Evolutionary conservation across 30 jellyfish, hydroid and myxozoan genomes (phyloP).

Genomic region (Hydra vulgaris): DNA sequence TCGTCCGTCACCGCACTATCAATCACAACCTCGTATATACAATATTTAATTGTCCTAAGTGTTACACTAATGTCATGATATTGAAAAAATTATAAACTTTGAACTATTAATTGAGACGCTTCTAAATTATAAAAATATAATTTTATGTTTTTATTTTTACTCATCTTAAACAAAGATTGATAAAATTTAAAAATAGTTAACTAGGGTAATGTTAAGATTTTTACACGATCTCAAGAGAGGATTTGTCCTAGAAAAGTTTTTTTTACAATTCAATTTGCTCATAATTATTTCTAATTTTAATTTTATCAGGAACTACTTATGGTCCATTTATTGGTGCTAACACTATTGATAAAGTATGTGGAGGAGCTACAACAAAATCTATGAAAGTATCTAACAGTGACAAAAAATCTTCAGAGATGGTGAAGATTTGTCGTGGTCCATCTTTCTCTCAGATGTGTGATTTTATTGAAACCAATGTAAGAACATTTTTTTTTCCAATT

Average conservation of each 20-base stretch:
- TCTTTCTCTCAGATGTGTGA: background rate
- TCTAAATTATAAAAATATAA: too few species aligned
- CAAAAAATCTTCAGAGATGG: background rate
- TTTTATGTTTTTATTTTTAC: too few species aligned
- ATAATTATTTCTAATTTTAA: background rate
- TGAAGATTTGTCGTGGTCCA: background rate
- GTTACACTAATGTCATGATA: too few species aligned
- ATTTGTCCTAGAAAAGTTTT: background rate
- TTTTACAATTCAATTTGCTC: background rate
- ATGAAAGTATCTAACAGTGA: background rate
- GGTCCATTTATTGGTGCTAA: background rate
- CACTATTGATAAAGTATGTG: background rate
- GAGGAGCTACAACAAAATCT: background rate
- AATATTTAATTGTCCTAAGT: too few species aligned
- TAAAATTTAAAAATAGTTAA: too few species aligned
- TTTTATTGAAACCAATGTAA: background rate
- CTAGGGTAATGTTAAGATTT: too few species aligned
- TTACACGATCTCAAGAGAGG: too few species aligned
- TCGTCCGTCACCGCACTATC: too few species aligned
- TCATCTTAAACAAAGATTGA: too few species aligned
- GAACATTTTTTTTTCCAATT: background rate
- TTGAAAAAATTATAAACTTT: too few species aligned
- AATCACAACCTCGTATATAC: too few species aligned
- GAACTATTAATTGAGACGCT: too few species aligned
- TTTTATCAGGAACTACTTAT: background rate